A percentile compares a stretch with the other conserved stretches of the same genome.
phyloP scores from a whole-genome alignment of 2,888 invertebrate genomes.

The Heliconius ethilla region DNA sequence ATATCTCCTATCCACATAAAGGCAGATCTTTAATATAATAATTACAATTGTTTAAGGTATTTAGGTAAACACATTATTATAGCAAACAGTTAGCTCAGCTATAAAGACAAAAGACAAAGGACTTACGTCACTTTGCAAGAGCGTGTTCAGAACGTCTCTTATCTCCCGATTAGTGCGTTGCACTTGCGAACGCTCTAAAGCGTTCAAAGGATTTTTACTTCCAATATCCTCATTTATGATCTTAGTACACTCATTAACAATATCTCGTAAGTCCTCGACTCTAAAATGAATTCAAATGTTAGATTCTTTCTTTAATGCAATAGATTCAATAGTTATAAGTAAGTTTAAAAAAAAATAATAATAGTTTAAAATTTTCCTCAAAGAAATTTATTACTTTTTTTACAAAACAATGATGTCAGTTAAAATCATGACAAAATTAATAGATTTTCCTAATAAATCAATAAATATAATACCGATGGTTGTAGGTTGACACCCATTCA shows the following conservation, averaged over 20 bases:
- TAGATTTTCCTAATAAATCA: no score
- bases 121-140: conserved; percentile 66
- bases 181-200: conserved; percentile 56
- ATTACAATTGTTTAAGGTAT: neutral
- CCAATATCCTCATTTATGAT: conserved; percentile 50
- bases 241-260: conserved; percentile 44
- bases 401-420: no score
- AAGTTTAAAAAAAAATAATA: no score
- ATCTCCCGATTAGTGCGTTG: conserved; percentile 56
- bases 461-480: no score
- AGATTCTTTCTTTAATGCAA: no score
- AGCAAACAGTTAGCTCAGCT: neutral
- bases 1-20: neutral
- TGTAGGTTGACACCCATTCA: no score
- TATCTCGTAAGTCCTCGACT: neutral
- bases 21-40: neutral
- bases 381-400: no score
- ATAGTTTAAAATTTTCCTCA: no score
- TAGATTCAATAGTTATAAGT: no score
- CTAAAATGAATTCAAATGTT: neutral
- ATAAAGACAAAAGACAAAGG: conserved; percentile 3
- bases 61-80: neutral
- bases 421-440: no score
- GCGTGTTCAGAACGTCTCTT: conserved; percentile 54
- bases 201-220: conserved; percentile 52